Base-by-base conservation (phyloP, 2,113 vertebrate species). In the Melanerpes formicivorus region DNA sequence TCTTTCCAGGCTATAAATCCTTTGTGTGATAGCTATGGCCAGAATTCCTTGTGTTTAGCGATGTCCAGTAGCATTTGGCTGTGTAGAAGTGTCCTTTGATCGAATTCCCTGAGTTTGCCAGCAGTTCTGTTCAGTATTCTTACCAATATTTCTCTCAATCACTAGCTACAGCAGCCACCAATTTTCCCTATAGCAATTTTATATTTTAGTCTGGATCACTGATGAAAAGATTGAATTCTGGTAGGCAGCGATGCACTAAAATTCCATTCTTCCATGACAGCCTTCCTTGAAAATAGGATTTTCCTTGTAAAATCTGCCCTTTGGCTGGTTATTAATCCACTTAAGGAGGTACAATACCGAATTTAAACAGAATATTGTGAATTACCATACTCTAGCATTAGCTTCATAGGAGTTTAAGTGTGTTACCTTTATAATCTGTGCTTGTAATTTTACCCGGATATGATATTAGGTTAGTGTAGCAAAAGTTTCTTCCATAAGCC, bases 141-240 rank as follows among this genome's bases (percentile, higher is more conserved):
- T 60, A 90, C 55, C 72, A 80, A 6, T 89, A 90, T 95, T 94
- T 79, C 84, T 71, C 67, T 89, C 54, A 58, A 83, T 69, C 77
- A 72, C 58, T 40, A 88, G 54, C 25, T 66, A 42, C 48, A 52
- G 74, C 71, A 83, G 54, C 37, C 65, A 50, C 60, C 69, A 50
- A 50, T 94, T 92, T 93, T 91, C 54, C 87, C 75, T 67, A 3
- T 10, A 78, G 75, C 44, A 48, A 89, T 92, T 92, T 94, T 92
- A 50, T 50, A 64, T 92, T 92, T 95, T 93, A 92, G 93, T 93
- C 87, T 77, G 84, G 64, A 82, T 95, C 78, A 80, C 65, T 40
- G 65, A 83, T 92, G 58, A 80, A 80, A 93, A 76, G 56, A 67
- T 80, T 80, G 60, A 85, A 74, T 90, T 91, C 75, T 30, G 42